Base-by-base conservation (phyloP, 2,888 invertebrate genomes). In the Orchesella flavescens region DNA sequence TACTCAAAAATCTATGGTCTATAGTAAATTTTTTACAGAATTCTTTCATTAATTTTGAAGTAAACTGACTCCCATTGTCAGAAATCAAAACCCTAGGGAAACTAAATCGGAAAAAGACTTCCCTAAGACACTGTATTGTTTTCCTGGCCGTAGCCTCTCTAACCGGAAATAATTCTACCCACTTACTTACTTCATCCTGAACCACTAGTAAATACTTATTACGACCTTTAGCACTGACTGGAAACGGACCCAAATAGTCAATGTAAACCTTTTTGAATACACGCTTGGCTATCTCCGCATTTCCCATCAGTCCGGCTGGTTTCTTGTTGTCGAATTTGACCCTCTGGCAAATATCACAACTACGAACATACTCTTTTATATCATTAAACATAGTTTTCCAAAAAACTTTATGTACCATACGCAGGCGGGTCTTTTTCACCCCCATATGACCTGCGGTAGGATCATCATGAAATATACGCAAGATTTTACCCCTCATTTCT, bases 311-410 rank as follows among this genome's bases (percentile, higher is more conserved):
- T n/a, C 87, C 87, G 4, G 49, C 21, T 9, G 79, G 78, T 19
- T 79, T 76, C 34, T 34, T 10, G 23, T 74, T 80, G 1, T 61
- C 73, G 65, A 19, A 46, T 55, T 86, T 86, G 1, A 57, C 24
- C 46, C 83, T 59, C 61, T 86, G 86, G 74, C 86, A 87, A 13
- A 83, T 49, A 44, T 72, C 49, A 72, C 86, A 87, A 12, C 80
- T 21, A 13, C 57, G 46, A 7, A 85, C 74, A 82, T 83, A 86
- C 78, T n/a, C n/a, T n/a, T n/a, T n/a, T n/a, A n/a, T n/a, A 46
- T 87, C 86, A 10, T 21, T 72, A 53, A 66, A 83, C 86, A 87
- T 87, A 10, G 55, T 44, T 19, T 77, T 23, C 87, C 87, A 87
- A 46, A 46, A 85, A 21, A 85, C 46, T 66, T 86, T 53, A 15